phyloP scores from a whole-genome alignment of 2,888 invertebrate species.

The Myopa testacea region DNA sequence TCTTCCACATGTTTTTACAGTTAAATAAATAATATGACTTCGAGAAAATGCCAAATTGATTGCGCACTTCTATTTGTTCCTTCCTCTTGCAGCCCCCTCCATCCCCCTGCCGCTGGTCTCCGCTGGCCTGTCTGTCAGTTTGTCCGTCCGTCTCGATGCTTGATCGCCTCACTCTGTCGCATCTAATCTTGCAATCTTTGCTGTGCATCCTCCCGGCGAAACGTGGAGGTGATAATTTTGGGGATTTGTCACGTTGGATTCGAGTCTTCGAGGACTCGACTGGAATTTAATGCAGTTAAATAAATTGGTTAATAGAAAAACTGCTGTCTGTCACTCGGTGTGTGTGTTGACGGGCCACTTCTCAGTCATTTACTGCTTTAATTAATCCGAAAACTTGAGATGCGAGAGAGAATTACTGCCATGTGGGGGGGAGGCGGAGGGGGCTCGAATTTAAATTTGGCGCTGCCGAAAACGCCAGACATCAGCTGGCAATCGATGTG shows the following conservation, averaged over 20 bases:
- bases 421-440: background rate
- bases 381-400: constrained; percentile 23
- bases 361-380: background rate
- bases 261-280: background rate
- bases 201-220: background rate
- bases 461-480: constrained; percentile 21
- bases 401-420: background rate
- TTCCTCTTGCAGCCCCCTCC: background rate
- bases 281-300: constrained; percentile 28
- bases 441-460: background rate
- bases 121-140: background rate
- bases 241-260: constrained; percentile 31
- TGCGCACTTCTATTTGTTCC: constrained; percentile 28
- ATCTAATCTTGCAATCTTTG: background rate
- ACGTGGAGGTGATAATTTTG: background rate
- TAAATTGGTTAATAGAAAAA: background rate
- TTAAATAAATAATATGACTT: constrained; percentile 36
- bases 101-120: background rate
- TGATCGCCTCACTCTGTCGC: background rate
- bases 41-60: constrained; percentile 36
- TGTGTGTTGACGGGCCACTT: background rate
- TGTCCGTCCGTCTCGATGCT: background rate
- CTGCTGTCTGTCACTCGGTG: background rate
- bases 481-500: constrained; percentile 22
- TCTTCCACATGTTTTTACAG: constrained; percentile 19